phyloP scores from a whole-genome alignment of 1,140 invertebrate species.

The Lasaia peninsularis region DNA sequence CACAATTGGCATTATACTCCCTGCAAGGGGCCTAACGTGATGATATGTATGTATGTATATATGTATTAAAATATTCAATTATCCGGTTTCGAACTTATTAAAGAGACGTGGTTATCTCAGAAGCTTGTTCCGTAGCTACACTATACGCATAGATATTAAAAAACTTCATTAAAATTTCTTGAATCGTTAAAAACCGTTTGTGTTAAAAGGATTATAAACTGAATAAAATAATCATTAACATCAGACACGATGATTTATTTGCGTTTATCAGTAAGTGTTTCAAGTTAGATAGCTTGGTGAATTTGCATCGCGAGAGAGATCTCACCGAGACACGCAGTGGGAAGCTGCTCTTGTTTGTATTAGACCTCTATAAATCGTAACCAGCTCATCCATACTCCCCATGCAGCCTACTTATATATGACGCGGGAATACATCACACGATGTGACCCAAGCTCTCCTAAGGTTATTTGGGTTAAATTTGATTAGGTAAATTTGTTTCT shows the following conservation, averaged over 20 bases:
- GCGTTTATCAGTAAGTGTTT: neutral
- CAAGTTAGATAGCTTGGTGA: slow-evolving; percentile 14
- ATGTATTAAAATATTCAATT: too few species aligned
- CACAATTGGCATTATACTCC: too few species aligned
- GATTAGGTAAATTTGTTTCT: slow-evolving; percentile 35
- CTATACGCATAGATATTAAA: too few species aligned
- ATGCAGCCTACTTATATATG: slow-evolving; percentile 57
- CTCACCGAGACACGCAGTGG: slow-evolving; percentile 43
- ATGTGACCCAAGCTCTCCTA: slow-evolving; percentile 44
- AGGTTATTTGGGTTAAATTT: slow-evolving; percentile 47
- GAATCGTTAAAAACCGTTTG: neutral
- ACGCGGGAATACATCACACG: slow-evolving; percentile 38
- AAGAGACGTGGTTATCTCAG: too few species aligned
- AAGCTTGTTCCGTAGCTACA: too few species aligned
- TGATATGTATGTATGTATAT: too few species aligned
- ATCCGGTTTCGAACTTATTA: too few species aligned
- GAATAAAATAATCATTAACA: slow-evolving; percentile 9
- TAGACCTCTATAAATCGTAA: slow-evolving; percentile 60
- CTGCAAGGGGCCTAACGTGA: too few species aligned
- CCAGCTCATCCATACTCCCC: slow-evolving; percentile 45
- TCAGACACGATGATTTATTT: neutral
- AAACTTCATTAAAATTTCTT: neutral
- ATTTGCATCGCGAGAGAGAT: slow-evolving; percentile 51
- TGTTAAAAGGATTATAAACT: neutral
- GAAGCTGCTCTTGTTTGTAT: slow-evolving; percentile 54